Evolutionary conservation across 2,797 vertebrate genomes (phyloP).

Genomic region (Protonibea diacanthus): DNA sequence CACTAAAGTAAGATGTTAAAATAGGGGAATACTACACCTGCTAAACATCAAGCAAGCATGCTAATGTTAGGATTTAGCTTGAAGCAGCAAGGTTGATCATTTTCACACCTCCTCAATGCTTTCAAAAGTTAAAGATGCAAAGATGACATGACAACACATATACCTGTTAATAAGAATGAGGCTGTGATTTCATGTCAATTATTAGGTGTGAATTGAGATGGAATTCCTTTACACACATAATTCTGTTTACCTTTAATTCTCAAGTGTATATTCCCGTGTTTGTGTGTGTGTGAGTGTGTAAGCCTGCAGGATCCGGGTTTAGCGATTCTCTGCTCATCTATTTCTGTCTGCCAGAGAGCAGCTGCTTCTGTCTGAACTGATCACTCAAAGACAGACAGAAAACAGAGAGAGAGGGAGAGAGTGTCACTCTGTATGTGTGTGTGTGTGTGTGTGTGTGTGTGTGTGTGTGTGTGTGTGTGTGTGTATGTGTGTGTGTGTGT

Average conservation of each 20-base stretch:
- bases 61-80: conserved; percentile 7
- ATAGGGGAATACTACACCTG: background rate
- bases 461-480: conserved; percentile 12
- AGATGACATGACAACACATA: background rate
- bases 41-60: background rate
- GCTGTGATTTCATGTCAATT: conserved; percentile 12
- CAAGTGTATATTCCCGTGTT: conserved; percentile 18
- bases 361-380: conserved; percentile 65
- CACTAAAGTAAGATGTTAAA: background rate
- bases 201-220: conserved; percentile 16
- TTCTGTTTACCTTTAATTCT: background rate
- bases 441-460: conserved; percentile 11
- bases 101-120: background rate
- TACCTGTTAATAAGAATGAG: background rate
- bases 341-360: conserved; percentile 60
- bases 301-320: conserved; percentile 25
- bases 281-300: conserved; percentile 19
- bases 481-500: conserved; percentile 6
- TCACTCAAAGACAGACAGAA: conserved; percentile 49
- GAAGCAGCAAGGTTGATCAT: background rate
- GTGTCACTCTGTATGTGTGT: conserved; percentile 8
- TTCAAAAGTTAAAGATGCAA: background rate
- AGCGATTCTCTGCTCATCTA: conserved; percentile 52
- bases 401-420: conserved; percentile 8
- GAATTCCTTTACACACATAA: conserved; percentile 1